Evolutionary conservation across 2,888 invertebrate species (phyloP), one percentile per base, ranked within the genome.

Genomic region (Onchidella celtica): DNA sequence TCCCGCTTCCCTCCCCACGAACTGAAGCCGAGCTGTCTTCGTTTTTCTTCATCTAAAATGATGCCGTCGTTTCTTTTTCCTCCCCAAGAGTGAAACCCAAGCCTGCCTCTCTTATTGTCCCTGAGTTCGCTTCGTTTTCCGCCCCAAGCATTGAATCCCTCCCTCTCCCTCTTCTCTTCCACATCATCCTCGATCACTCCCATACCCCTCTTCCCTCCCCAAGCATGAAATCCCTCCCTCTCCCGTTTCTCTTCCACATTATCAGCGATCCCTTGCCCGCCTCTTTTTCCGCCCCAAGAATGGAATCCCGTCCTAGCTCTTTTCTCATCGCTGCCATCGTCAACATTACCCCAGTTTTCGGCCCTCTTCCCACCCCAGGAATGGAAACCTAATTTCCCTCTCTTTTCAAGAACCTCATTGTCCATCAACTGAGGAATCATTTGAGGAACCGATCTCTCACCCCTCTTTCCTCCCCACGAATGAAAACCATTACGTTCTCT

Each of bases 241-340:
- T 24, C 21, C 55, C 70, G 40, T 47, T 40, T 69, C 29, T 70
- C 55, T 21, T 17, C 6, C 21, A 9, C n/a, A 21, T 2, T 14
- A 32, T 55, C 32, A 47, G 2, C 6, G 6, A 29, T 32, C 14
- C 0, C 47, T n/a, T 9, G 17, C 1, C n/a, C 17, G 57, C 34
- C 66, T 66, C 66, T 11, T 34, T 66, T 66, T 2, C 66, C 66
- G 21, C 34, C 70, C 70, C 70, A 70, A 47, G 72, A 72, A 72
- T 72, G n/a, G n/a, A 72, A 72, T 32, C 57, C 72, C 57, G 32
- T 0, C 55, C 21, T 72, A 0, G n/a, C 57, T 57, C 57, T 47
- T 27, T 70, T 70, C 9, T 57, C 32, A 17, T 24, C 14, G 2
- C 14, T 3, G 14, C 21, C 14, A 6, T 47, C 55, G 21, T 3